phyloP scores from a whole-genome alignment of 2,113 vertebrate species.

The Hepsetus odoe region DNA sequence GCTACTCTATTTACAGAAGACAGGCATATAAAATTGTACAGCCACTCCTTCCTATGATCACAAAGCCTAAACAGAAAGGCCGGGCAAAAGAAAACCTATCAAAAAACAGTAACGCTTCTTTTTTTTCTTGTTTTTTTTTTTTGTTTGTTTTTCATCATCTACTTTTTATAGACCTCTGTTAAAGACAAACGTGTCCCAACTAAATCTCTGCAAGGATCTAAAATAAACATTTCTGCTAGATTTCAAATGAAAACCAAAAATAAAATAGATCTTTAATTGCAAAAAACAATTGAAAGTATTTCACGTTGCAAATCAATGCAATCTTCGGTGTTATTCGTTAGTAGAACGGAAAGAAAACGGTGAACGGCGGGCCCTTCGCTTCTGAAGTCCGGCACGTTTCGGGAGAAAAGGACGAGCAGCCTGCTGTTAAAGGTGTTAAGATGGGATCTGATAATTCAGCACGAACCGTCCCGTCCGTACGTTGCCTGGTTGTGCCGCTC shows the following conservation, averaged over 20 bases:
- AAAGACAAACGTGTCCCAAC: constrained; percentile 40
- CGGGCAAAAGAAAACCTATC: constrained; percentile 22
- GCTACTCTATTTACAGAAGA: constrained; percentile 61
- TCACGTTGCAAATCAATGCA: constrained; percentile 53
- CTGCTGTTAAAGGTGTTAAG: neutral
- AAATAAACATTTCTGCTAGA: constrained; percentile 49
- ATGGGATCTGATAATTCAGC: constrained; percentile 14
- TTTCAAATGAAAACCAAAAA: constrained; percentile 57
- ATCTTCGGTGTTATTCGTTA: constrained; percentile 41
- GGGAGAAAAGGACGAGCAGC: constrained; percentile 23
- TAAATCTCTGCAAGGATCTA: constrained; percentile 46
- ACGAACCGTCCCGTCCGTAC: constrained; percentile 31
- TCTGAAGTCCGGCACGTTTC: constrained; percentile 19
- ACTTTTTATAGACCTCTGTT: constrained; percentile 27
- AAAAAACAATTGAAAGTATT: constrained; percentile 54
- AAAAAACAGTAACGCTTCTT: constrained; percentile 31
- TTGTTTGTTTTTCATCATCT: neutral
- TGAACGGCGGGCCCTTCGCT: constrained; percentile 22
- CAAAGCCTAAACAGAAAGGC: neutral
- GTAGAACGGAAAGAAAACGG: constrained; percentile 14
- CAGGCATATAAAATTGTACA: constrained; percentile 57
- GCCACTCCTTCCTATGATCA: constrained; percentile 37
- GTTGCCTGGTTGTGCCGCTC: neutral
- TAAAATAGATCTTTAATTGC: constrained; percentile 34
- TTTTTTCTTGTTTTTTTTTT: constrained; percentile 17